phyloP scores from a whole-genome alignment of 2,888 invertebrate species.

The Axea sp. region DNA sequence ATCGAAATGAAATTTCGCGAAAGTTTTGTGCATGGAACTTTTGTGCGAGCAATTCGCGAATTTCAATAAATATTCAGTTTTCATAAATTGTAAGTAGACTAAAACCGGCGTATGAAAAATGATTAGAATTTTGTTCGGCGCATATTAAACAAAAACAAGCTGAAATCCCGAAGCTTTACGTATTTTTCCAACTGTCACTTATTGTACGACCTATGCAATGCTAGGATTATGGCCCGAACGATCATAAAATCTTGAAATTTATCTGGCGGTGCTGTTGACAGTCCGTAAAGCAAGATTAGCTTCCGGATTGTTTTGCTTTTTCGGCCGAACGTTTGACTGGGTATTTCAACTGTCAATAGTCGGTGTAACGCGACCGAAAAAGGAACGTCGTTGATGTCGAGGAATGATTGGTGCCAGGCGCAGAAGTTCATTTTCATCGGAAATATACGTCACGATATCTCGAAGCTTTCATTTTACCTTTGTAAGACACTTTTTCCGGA shows the following conservation, averaged over 20 bases:
- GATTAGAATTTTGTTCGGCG: too few relatives aligned
- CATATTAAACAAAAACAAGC: too few relatives aligned
- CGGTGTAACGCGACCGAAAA: conserved; percentile 51
- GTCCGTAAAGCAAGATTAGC: conserved; percentile 54
- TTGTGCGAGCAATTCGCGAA: too few relatives aligned
- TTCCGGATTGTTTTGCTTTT: conserved; percentile 46
- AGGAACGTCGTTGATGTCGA: conserved; percentile 42
- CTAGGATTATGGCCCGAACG: too few relatives aligned
- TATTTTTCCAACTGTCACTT: too few relatives aligned
- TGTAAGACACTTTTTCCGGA: conserved; percentile 76
- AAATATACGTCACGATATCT: conserved; percentile 63
- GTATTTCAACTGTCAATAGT: conserved; percentile 47
- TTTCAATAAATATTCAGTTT: too few relatives aligned
- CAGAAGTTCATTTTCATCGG: conserved; percentile 62
- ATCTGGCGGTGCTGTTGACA: conserved; percentile 16
- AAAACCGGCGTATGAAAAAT: too few relatives aligned
- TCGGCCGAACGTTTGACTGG: conserved; percentile 40
- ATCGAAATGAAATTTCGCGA: too few relatives aligned
- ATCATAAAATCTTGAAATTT: conserved; percentile 17
- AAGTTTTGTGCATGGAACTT: too few relatives aligned
- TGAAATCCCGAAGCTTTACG: too few relatives aligned
- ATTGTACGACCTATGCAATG: too few relatives aligned
- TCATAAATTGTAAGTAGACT: too few relatives aligned
- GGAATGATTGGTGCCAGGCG: conserved; percentile 60
- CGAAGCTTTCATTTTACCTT: conserved; percentile 66